These are phyloP conservation scores for Pedetes capensis DNA, from an alignment of 2,113 vertebrate species.

Conservation along the genomic window DNA sequence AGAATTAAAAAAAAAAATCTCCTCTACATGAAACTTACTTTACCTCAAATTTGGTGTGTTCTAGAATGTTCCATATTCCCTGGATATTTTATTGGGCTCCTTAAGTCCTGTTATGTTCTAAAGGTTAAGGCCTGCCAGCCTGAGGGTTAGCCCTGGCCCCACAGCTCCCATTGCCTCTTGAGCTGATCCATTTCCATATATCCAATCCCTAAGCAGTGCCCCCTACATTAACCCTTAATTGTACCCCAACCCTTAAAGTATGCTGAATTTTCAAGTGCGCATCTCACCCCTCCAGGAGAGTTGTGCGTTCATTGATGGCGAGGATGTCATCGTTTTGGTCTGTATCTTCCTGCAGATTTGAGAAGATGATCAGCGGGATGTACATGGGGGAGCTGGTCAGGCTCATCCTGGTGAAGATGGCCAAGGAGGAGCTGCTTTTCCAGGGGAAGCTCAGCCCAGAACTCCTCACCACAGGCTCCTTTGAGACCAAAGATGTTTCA, in stretches of 20 bases:
- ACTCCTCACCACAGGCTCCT: conserved; percentile 89
- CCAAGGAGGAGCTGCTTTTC: conserved; percentile 91
- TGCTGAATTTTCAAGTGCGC: rapidly evolving
- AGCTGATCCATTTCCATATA: background rate
- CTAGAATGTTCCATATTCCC: background rate
- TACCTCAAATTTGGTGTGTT: background rate
- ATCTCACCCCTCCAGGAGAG: background rate
- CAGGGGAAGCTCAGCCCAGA: conserved; percentile 87
- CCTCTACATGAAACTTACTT: background rate
- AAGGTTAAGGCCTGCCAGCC: background rate
- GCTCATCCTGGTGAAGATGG: conserved; percentile 96
- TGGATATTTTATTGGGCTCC: background rate
- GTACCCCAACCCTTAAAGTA: background rate
- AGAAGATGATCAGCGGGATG: conserved; percentile 99
- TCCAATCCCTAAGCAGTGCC: too few species aligned
- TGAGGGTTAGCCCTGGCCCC: background rate
- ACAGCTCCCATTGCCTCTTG: too few species aligned
- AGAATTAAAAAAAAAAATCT: background rate
- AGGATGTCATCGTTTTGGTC: rapidly evolving
- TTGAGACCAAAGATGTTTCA: conserved; percentile 91
- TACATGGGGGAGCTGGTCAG: conserved; percentile 98
- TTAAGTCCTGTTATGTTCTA: background rate
- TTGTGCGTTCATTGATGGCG: background rate
- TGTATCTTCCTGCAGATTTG: conserved; percentile 86
- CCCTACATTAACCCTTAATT: rapidly evolving